These are phyloP conservation scores for Peromyscus nudipes DNA, from an alignment of 2,797 vertebrate species.

Conservation along the genomic window DNA sequence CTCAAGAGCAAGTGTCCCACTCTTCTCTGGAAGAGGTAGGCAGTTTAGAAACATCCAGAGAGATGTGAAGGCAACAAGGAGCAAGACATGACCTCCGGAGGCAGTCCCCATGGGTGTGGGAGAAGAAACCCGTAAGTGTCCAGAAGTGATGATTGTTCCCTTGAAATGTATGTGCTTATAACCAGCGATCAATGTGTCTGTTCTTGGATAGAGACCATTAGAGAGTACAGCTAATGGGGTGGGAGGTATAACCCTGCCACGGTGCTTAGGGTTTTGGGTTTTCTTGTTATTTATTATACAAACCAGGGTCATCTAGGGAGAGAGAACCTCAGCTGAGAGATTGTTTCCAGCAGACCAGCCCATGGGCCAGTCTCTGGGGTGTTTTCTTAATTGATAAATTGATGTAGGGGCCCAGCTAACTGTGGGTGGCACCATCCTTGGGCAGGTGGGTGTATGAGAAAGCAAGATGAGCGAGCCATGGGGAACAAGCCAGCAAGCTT, in stretches of 20 bases:
- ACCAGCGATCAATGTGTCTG: background rate
- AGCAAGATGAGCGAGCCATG: background rate
- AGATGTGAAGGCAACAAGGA: background rate
- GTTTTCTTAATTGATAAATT: background rate
- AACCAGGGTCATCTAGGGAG: background rate
- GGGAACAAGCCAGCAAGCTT: background rate
- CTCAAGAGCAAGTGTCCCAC: background rate
- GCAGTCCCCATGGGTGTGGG: too few relatives aligned
- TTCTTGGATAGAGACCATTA: background rate
- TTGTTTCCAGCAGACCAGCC: too few relatives aligned
- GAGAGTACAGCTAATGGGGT: background rate
- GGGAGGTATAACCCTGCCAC: background rate
- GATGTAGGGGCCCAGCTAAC: background rate
- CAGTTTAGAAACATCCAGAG: background rate
- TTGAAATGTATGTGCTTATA: background rate
- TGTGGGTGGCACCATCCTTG: too few relatives aligned
- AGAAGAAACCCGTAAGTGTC: background rate
- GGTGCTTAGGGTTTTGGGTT: background rate
- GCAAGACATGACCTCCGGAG: background rate
- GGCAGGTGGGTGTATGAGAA: background rate
- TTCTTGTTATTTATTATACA: background rate
- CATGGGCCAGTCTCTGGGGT: background rate
- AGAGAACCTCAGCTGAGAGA: background rate
- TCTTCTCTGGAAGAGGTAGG: background rate
- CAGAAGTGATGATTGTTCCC: background rate